A percentile compares a stretch with the other conserved stretches of the same genome.
These are phyloP conservation scores for Hormaphis cornu DNA, from an alignment of 1,140 invertebrate genomes.

Conservation along the genomic window DNA sequence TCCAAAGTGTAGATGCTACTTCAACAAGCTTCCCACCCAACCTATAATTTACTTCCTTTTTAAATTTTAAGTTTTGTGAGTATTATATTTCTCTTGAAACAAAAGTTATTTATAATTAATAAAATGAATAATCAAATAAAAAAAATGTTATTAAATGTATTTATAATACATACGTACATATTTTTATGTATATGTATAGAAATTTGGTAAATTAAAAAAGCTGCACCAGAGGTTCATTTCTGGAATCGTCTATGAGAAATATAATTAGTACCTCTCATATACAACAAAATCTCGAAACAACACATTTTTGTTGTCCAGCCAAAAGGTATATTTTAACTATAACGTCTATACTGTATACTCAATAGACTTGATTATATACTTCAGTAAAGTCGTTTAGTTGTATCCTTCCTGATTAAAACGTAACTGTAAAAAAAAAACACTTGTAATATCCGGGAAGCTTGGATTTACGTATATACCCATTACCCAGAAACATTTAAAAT, in stretches of 20 bases:
- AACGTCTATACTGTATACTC: background rate
- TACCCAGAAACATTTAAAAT: slow-evolving; percentile 11
- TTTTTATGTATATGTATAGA: no score
- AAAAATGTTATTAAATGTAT: no score
- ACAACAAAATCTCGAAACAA: background rate
- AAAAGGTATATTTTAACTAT: background rate
- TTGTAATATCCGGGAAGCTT: slow-evolving; percentile 2
- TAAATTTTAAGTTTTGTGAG: no score
- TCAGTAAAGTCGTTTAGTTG: background rate
- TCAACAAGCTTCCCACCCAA: no score
- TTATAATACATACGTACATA: no score
- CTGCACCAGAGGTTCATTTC: no score
- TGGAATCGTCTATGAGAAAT: background rate
- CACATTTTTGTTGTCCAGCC: slow-evolving; percentile 8
- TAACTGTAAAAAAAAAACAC: background rate
- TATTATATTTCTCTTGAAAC: no score
- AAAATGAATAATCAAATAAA: no score
- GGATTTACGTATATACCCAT: background rate
- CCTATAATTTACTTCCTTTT: no score
- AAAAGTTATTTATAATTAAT: no score
- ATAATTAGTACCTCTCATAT: background rate
- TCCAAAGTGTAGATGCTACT: no score
- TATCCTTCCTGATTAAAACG: background rate
- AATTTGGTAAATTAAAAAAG: no score
- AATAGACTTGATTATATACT: background rate